A percentile compares a stretch with the other conserved stretches of the same genome.
Conservation (phyloP, 2,888 invertebrate genomes). For the Brassicogethes aeneus region DNA sequence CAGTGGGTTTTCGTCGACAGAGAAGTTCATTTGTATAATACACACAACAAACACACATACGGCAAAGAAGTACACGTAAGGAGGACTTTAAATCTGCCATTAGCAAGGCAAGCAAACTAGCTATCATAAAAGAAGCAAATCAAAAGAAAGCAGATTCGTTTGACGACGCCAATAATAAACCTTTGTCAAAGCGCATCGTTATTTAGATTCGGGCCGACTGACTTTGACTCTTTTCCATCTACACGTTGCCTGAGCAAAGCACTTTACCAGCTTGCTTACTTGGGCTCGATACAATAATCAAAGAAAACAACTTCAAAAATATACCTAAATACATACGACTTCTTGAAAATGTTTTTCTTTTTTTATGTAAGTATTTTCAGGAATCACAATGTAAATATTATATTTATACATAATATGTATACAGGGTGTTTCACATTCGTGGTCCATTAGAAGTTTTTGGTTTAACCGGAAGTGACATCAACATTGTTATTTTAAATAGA, state of each 20-base stretch:
- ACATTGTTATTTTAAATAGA: too few species aligned
- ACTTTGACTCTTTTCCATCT: constrained; percentile 1
- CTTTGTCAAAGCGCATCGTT: constrained; percentile 36
- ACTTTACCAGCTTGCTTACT: too few species aligned
- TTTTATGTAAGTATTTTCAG: too few species aligned
- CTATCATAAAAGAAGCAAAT: constrained; percentile 27
- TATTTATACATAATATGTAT: too few species aligned
- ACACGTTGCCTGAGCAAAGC: too few species aligned
- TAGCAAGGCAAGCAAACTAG: constrained; percentile 34
- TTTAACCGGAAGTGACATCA: too few species aligned
- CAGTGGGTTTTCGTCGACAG: constrained; percentile 10
- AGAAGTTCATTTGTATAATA: constrained; percentile 32
- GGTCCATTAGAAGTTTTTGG: too few species aligned
- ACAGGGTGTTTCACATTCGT: too few species aligned
- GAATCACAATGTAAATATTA: too few species aligned
- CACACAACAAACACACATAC: constrained; percentile 33
- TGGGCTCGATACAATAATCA: neutral
- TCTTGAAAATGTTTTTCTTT: too few species aligned
- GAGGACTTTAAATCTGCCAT: constrained; percentile 36
- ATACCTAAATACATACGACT: too few species aligned
- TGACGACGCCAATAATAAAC: constrained; percentile 38
- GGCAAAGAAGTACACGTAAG: constrained; percentile 31
- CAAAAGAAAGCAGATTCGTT: constrained; percentile 25
- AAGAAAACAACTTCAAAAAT: neutral
- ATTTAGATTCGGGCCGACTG: constrained; percentile 18